Evolutionary conservation across 2,797 vertebrate species (phyloP).

Genomic region (Myotis planiceps): DNA sequence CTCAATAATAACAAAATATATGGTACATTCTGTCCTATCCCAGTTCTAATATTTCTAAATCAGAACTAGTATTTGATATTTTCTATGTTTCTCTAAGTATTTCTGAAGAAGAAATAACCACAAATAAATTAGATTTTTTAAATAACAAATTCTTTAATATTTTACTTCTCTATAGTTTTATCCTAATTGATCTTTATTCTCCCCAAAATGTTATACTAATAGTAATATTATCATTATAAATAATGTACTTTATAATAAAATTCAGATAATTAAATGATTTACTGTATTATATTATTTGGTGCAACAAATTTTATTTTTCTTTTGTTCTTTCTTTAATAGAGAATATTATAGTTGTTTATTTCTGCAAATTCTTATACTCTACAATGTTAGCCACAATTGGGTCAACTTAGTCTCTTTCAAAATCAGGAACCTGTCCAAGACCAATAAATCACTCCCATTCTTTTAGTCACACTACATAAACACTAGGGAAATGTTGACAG

Average conservation of each 20-base stretch:
- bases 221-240: background rate
- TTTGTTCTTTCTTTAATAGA: background rate
- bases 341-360: constrained; percentile 23
- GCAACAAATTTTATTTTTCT: background rate
- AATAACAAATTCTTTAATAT: background rate
- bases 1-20: background rate
- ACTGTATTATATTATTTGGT: background rate
- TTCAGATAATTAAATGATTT: background rate
- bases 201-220: background rate
- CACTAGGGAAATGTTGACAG: constrained; percentile 25
- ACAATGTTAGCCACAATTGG: background rate
- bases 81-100: background rate
- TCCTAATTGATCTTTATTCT: background rate
- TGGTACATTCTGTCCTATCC: background rate
- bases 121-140: background rate
- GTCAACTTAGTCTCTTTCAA: constrained; percentile 65
- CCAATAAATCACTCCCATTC: constrained; percentile 45
- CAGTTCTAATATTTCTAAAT: background rate
- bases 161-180: background rate
- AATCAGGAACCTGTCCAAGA: constrained; percentile 65
- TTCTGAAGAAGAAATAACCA: background rate
- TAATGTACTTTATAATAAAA: background rate
- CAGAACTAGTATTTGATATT: background rate
- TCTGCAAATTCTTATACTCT: constrained; percentile 46
- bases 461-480: constrained; percentile 52